phyloP scores from a whole-genome alignment of 2,888 invertebrate species.

The Oeneis ivallda region DNA sequence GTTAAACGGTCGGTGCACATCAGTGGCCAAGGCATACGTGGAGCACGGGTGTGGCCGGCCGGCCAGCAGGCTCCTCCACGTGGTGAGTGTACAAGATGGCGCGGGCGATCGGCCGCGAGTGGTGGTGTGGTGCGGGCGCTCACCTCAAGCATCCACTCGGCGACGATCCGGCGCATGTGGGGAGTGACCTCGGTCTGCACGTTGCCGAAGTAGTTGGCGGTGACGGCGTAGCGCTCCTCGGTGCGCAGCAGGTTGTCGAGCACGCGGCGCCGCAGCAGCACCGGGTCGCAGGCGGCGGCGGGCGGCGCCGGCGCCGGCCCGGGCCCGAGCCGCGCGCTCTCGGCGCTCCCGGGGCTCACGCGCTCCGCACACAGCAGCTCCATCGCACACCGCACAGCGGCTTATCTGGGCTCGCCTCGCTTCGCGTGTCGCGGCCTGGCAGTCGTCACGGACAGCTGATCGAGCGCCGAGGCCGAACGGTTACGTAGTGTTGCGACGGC shows the following conservation, averaged over 20 bases:
- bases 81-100: constrained; percentile 76
- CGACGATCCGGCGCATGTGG: constrained; percentile 94
- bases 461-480: constrained; percentile 54
- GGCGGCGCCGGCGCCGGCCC: constrained; percentile 49
- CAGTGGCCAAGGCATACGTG: constrained; percentile 62
- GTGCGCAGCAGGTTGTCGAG: constrained; percentile 90
- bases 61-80: constrained; percentile 62
- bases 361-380: constrained; percentile 83
- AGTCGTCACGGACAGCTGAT: constrained; percentile 66
- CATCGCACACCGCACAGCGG: constrained; percentile 78
- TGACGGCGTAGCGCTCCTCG: constrained; percentile 91
- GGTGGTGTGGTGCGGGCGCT: constrained; percentile 63
- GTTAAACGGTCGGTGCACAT: constrained; percentile 34
- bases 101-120: constrained; percentile 53
- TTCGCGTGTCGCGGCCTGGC: constrained; percentile 47
- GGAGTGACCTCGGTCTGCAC: constrained; percentile 95
- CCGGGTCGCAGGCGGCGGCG: constrained; percentile 86
- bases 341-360: constrained; percentile 71
- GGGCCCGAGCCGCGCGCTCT: constrained; percentile 55
- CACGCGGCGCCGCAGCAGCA: constrained; percentile 89
- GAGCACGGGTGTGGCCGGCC: constrained; percentile 52
- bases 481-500: constrained; percentile 66
- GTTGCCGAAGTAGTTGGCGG: constrained; percentile 89
- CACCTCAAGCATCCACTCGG: constrained; percentile 99
- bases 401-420: constrained; percentile 60